phyloP scores from a whole-genome alignment of 1,140 invertebrate genomes.

The Drosophila melanogaster region DNA sequence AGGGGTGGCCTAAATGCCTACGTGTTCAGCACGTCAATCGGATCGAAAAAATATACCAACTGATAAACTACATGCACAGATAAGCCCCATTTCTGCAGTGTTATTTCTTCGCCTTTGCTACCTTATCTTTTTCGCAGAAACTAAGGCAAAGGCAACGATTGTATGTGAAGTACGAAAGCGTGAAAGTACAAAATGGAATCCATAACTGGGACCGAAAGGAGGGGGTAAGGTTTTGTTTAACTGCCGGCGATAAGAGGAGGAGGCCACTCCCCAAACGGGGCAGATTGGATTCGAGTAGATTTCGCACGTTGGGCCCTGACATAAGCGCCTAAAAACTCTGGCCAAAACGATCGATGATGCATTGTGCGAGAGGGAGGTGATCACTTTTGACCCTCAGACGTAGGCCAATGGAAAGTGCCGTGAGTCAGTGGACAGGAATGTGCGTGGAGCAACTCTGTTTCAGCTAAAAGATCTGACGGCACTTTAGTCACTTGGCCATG shows the following conservation, averaged over 20 bases:
- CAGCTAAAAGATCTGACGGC: constrained; percentile 27
- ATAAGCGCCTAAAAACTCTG: constrained; percentile 60
- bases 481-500: constrained; percentile 5
- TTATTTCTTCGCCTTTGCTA: constrained; percentile 3
- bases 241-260: constrained; percentile 29
- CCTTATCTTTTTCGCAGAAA: constrained; percentile 60
- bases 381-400: constrained; percentile 57
- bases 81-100: constrained; percentile 35
- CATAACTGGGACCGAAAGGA: constrained; percentile 12
- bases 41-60: constrained; percentile 65
- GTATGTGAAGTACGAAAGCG: constrained; percentile 5
- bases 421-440: constrained; percentile 38
- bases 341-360: constrained; percentile 58
- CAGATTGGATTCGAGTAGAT: constrained; percentile 16
- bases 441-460: constrained; percentile 21
- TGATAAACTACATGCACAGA: constrained; percentile 68
- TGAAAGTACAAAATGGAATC: constrained; percentile 9
- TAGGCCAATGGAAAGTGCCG: constrained; percentile 18
- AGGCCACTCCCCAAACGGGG: constrained; percentile 16
- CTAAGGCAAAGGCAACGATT: constrained; percentile 17
- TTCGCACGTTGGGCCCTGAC: constrained; percentile 46
- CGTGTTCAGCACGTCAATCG: constrained; percentile 64
- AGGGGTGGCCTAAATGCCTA: constrained; percentile 12
- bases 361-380: constrained; percentile 34
- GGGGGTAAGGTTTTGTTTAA: constrained; percentile 25